Percentiles rank a stretch among this genome's conserved stretches.
Evolutionary conservation across 2,113 vertebrate genomes (phyloP).

Genomic region (Antechinus stuartii): DNA sequence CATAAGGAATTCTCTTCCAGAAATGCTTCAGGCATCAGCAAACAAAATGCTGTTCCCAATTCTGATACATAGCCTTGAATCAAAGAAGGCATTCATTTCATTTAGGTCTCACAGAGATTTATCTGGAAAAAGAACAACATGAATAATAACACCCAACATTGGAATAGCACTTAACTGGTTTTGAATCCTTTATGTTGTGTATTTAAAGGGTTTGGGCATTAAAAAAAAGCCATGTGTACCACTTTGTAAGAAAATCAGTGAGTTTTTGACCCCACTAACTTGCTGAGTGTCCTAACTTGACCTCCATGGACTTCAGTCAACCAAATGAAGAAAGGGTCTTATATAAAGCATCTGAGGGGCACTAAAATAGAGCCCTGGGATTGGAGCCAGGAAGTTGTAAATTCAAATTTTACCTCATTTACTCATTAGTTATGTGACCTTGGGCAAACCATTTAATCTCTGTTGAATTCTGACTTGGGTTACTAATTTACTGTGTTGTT

Average conservation of each 20-base stretch:
- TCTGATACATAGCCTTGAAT: slow-evolving; percentile 8
- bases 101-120: neutral
- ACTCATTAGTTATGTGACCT: neutral
- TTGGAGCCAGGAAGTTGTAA: neutral
- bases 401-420: neutral
- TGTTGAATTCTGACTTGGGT: neutral
- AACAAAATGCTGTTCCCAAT: neutral
- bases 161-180: neutral
- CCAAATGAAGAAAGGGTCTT: neutral
- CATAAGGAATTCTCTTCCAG: slow-evolving; percentile 4
- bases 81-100: neutral
- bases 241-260: neutral
- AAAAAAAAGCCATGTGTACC: neutral
- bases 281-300: neutral
- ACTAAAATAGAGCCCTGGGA: neutral
- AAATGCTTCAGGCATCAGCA: slow-evolving; percentile 9
- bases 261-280: neutral
- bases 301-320: neutral
- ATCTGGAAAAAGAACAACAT: slow-evolving; percentile 21
- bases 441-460: neutral
- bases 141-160: neutral
- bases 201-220: neutral
- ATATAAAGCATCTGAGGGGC: neutral
- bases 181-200: neutral
- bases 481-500: neutral